Conservation (phyloP, 2,113 vertebrate genomes). For the Hyaena hyaena region DNA sequence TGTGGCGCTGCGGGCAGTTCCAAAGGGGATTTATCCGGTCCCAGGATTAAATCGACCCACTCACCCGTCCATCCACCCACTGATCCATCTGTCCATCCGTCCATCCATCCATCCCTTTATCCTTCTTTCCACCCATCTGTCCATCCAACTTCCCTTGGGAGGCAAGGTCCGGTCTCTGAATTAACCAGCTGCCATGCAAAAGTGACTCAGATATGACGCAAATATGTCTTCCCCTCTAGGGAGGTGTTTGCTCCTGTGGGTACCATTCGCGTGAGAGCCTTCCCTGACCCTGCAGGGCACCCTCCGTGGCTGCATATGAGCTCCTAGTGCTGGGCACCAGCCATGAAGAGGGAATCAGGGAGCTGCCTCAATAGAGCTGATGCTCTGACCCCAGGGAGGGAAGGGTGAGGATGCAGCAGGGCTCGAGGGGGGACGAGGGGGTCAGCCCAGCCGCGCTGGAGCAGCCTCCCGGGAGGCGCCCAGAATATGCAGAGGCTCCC, state of each 20-base stretch:
- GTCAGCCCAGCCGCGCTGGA: fast-evolving
- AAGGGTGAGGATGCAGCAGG: background rate
- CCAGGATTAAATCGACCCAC: background rate
- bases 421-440: background rate
- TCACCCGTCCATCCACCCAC: background rate
- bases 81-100: too few species aligned
- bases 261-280: background rate
- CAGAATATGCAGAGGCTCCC: too few species aligned
- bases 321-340: background rate
- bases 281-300: background rate
- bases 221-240: background rate
- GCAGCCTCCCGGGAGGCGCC: background rate
- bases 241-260: background rate
- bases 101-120: background rate
- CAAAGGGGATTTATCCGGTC: background rate
- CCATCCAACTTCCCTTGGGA: background rate
- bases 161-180: background rate
- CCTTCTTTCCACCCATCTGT: background rate
- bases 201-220: background rate
- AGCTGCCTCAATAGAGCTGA: background rate
- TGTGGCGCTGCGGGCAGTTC: background rate
- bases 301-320: background rate
- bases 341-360: background rate
- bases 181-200: background rate
- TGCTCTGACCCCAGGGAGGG: fast-evolving